Base-by-base conservation (phyloP, 2,888 invertebrate species). In the Cyclophora albipunctata region DNA sequence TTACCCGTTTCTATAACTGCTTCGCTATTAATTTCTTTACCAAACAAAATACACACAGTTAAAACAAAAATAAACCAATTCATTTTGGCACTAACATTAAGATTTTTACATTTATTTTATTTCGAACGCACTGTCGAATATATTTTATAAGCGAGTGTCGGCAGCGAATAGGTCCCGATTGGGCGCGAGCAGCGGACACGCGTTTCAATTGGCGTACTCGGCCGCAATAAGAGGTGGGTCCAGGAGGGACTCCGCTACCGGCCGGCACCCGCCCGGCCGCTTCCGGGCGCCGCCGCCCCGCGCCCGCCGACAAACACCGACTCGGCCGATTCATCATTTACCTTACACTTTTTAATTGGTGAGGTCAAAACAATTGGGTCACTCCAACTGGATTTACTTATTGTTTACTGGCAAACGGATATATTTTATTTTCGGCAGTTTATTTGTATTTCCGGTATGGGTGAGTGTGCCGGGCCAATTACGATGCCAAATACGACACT, bases 281-380 rank as follows among this genome's bases (percentile, higher is more conserved):
- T 83, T 85, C 84, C 83, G 79, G 80, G 73, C 73, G 74, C 67
- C 72, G 58, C 69, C 67, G 64, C 69, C 75, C 67, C 70, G 63
- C 65, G 47, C 51, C 64, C 72, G 71, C 75, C 79, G 79, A 78
- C 58, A 54, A 64, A 69, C 67, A 64, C 63, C 63, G 63, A 48
- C 53, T 55, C 65, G 57, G 62, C 67, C 66, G 61, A 66, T 66
- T 69, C 73, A 75, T 69, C 75, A 71, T 78, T 82, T 84, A 85
- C 84, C 84, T 85, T 78, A 83, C 78, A 80, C 73, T 79, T 87
- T 86, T 84, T 87, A 87, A 88, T 87, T 87, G 84, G 78, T 67
- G 80, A 85, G 86, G 87, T 81, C 84, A 70, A 69, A 84, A 80
- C 79, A 88, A 87, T 85, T 87, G 80, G 87, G 85, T 84, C 82